Evolutionary conservation across 2,888 invertebrate species (phyloP).

Genomic region (Laothoe populi): DNA sequence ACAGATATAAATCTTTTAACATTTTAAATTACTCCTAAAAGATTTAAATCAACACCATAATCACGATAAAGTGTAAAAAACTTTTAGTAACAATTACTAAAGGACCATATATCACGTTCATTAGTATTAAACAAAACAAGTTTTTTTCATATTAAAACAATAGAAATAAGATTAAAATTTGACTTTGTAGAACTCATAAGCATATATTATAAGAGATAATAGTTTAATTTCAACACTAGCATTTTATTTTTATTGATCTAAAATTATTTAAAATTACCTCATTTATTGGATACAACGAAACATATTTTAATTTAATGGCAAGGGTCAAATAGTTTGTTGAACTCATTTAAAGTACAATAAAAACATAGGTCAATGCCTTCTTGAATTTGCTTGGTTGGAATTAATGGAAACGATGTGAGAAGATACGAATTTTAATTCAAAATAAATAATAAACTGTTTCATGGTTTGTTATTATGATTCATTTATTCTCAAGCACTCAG

Average conservation of each 20-base stretch:
- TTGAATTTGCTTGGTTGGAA: too few species aligned
- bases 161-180: background rate
- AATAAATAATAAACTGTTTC: too few species aligned
- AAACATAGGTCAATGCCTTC: background rate
- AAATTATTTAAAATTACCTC: background rate
- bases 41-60: background rate
- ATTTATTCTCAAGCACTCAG: too few species aligned
- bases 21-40: background rate
- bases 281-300: background rate
- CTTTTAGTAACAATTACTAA: background rate
- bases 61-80: background rate
- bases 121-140: constrained; percentile 4
- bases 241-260: background rate
- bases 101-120: constrained; percentile 3
- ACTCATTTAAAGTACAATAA: background rate
- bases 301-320: background rate
- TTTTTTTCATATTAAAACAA: constrained; percentile 9
- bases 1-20: background rate
- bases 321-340: background rate
- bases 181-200: background rate
- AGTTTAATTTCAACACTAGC: background rate
- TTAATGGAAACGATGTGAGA: too few species aligned
- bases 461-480: too few species aligned
- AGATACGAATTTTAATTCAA: too few species aligned
- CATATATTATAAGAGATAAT: background rate